Percentiles rank a stretch among this genome's conserved stretches.
Evolutionary conservation across 2,888 invertebrate genomes (phyloP).

Genomic region (Scaptodrosophila latifasciaeformis): DNA sequence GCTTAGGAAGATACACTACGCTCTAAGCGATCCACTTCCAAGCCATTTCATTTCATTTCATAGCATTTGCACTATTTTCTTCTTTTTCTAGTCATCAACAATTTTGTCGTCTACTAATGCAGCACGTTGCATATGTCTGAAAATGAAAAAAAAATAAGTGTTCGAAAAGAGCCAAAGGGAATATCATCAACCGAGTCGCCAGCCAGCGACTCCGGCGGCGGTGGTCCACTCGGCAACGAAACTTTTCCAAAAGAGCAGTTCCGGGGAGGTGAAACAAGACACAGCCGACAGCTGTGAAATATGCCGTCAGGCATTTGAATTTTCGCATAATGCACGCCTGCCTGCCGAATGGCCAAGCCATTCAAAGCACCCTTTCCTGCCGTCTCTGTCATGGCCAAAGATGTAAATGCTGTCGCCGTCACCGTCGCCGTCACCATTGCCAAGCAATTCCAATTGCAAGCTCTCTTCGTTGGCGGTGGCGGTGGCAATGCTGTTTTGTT

Average conservation of each 20-base stretch:
- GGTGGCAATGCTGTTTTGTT: background rate
- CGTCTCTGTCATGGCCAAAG: background rate
- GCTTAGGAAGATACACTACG: too few species aligned
- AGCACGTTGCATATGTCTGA: constrained; percentile 53
- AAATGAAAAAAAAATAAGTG: too few species aligned
- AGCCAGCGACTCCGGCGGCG: constrained; percentile 15
- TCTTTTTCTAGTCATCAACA: constrained; percentile 54
- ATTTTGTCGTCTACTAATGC: constrained; percentile 21
- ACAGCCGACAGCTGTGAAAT: constrained; percentile 63
- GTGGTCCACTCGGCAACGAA: constrained; percentile 47
- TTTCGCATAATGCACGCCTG: constrained; percentile 69
- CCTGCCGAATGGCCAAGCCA: constrained; percentile 49
- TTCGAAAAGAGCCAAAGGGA: constrained; percentile 52
- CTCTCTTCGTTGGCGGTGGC: background rate
- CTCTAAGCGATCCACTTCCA: too few species aligned
- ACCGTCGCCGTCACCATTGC: background rate
- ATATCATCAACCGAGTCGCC: constrained; percentile 34
- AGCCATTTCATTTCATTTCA: too few species aligned
- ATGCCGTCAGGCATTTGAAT: constrained; percentile 70
- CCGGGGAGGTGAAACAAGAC: too few species aligned
- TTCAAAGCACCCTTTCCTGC: constrained; percentile 22
- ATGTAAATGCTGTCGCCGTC: too few species aligned
- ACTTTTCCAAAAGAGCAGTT: constrained; percentile 51
- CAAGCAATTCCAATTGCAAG: background rate
- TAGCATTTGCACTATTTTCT: constrained; percentile 46